A percentile compares a stretch with the other conserved stretches of the same genome.
Evolutionary conservation across 2,113 vertebrate genomes (phyloP).

Genomic region (Mastomys coucha): DNA sequence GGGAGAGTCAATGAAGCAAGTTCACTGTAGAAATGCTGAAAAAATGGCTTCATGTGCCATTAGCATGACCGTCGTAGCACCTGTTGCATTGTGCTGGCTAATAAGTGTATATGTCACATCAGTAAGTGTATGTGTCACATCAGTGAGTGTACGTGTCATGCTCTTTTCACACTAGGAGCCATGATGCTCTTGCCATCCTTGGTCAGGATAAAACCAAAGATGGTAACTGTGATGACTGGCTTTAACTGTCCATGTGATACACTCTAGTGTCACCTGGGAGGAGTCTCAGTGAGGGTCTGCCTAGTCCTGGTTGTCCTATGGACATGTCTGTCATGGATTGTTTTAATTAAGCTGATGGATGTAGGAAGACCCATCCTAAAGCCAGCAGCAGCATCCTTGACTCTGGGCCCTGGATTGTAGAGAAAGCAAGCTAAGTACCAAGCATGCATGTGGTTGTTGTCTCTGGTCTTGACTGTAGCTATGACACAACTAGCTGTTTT

Average conservation of each 20-base stretch:
- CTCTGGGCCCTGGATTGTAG: not conserved
- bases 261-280: not conserved
- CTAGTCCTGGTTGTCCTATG: not conserved
- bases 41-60: accelerated
- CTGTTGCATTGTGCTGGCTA: not conserved
- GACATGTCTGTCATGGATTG: not conserved
- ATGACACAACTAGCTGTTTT: not conserved
- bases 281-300: not conserved
- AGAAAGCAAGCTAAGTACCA: not conserved
- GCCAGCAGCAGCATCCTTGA: no score
- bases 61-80: not conserved
- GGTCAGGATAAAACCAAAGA: not conserved
- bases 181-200: not conserved
- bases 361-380: not conserved
- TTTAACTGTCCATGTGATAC: not conserved
- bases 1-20: not conserved
- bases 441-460: no score
- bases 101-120: not conserved
- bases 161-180: not conserved
- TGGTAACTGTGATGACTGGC: no score
- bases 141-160: not conserved
- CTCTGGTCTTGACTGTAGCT: not conserved
- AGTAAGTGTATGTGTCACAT: not conserved
- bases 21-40: not conserved
- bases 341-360: no score